Base-by-base conservation (phyloP, 1,140 invertebrate species). In the Laodelphax striatellus region DNA sequence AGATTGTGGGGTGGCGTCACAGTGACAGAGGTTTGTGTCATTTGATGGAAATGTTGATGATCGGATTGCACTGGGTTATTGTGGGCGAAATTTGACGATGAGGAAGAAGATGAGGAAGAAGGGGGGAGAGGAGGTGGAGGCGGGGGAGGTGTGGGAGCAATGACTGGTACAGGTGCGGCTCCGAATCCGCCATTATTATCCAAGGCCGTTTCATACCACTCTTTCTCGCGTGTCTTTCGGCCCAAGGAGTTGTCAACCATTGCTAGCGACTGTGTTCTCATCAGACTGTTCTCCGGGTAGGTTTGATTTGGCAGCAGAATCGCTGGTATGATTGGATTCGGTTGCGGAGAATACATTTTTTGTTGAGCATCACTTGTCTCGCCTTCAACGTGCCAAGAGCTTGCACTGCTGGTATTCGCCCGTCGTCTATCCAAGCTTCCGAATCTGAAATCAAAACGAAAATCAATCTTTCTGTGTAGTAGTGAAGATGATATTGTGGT, bases 161-260 rank as follows among this genome's bases (percentile, higher is more conserved):
- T 62, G 28, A 65, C 52, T 58, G 68, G 65, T 10, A 57, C 44
- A 42, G 50, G 57, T 64, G 63, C 43, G n/a, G 63, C 55, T 21
- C 70, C 70, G 10, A 38, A 38, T 38, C 34, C 34, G 34, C 34
- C 34, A 38, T 38, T 38, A 46, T 53, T 79, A 72, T 87, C 85
- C 46, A 87, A 68, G 8, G 82, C 84, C 0, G 84, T 86, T 70
- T 87, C 86, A 68, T 84, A 84, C 85, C 85, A 87, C 55, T 85
- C 82, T 66, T 86, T 86, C 64, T 85, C 82, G 70, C 72, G 69
- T 73, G 73, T 66, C 75, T 75, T 56, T 72, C 67, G 63, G n/a
- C 52, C 62, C 24, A 61, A 55, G 24, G 69, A 68, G 22, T 69
- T 71, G 11, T 67, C 80, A 1, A 83, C 80, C 65, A 79, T 83